Percentiles rank a stretch among this genome's conserved stretches.
phyloP scores from a whole-genome alignment of 2,888 invertebrate genomes.

The Endotricha flammealis region DNA sequence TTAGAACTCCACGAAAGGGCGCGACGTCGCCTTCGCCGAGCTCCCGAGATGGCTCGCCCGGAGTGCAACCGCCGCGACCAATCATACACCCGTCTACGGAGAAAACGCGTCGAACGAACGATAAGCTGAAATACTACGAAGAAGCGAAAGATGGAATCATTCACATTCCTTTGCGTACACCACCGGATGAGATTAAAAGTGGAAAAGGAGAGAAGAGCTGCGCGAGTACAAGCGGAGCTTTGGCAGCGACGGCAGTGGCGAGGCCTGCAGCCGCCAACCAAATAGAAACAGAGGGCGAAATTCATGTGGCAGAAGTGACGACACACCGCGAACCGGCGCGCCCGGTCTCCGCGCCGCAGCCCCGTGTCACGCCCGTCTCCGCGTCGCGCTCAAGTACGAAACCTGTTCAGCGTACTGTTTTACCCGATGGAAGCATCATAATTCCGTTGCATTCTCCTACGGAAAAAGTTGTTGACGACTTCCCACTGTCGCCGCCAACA shows the following conservation, averaged over 20 bases:
- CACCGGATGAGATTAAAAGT: constrained; percentile 77
- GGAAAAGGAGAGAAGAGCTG: constrained; percentile 25
- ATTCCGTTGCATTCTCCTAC: constrained; percentile 75
- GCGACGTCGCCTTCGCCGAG: constrained; percentile 51
- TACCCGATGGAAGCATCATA: constrained; percentile 79
- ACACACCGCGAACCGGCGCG: constrained; percentile 25
- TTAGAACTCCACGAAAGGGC: constrained; percentile 75
- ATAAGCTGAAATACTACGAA: constrained; percentile 79
- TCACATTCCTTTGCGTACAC: constrained; percentile 86
- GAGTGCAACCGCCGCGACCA: constrained; percentile 37
- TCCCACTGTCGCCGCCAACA: constrained; percentile 6
- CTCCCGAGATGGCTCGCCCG: constrained; percentile 55
- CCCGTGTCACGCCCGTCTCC: constrained; percentile 39
- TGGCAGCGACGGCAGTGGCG: not conserved
- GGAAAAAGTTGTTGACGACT: constrained; percentile 36
- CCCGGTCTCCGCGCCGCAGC: constrained; percentile 37
- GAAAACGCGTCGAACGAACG: constrained; percentile 27
- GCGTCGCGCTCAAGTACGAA: constrained; percentile 41
- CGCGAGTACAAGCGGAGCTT: constrained; percentile 3
- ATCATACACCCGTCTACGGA: constrained; percentile 33
- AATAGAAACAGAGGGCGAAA: not conserved
- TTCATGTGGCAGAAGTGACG: constrained; percentile 9
- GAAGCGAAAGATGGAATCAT: constrained; percentile 81
- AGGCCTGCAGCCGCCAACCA: not conserved
- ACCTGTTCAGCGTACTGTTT: constrained; percentile 52